These are phyloP conservation scores for Orchestia grillus DNA, from an alignment of 1,140 invertebrate species.

Conservation along the genomic window DNA sequence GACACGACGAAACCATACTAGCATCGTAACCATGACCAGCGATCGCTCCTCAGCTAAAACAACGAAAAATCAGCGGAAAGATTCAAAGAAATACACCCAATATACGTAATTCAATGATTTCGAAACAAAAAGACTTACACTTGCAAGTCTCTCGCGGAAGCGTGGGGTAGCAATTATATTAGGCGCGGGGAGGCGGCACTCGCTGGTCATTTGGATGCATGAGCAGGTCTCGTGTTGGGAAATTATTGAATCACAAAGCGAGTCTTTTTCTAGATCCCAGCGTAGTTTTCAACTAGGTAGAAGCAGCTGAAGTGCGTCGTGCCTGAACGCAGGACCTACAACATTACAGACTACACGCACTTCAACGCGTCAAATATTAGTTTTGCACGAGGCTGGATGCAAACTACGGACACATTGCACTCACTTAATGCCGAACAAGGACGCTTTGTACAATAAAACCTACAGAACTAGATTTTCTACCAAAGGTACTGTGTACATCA, in stretches of 20 bases:
- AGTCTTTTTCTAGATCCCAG: too few species aligned
- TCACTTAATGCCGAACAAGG: constrained; percentile 36
- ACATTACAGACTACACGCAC: not conserved
- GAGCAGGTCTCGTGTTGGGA: too few species aligned
- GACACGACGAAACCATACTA: not conserved
- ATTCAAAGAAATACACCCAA: too few species aligned
- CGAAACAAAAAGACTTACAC: too few species aligned
- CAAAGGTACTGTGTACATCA: constrained; percentile 13
- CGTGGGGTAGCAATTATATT: too few species aligned
- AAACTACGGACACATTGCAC: constrained; percentile 30
- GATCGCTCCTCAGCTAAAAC: not conserved
- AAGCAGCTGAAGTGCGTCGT: not conserved
- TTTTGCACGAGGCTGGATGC: not conserved
- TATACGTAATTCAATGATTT: too few species aligned
- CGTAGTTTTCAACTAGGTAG: not conserved
- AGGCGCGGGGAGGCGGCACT: too few species aligned
- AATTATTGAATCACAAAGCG: too few species aligned
- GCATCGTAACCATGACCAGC: not conserved
- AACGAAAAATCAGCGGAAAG: too few species aligned
- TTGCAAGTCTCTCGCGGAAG: too few species aligned
- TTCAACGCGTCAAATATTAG: not conserved
- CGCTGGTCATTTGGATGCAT: too few species aligned
- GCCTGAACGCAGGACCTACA: not conserved
- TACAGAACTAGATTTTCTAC: not conserved
- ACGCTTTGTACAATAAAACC: constrained; percentile 30